Evolutionary conservation across 2,797 vertebrate species (phyloP).

Genomic region (Sebastes iracundus): DNA sequence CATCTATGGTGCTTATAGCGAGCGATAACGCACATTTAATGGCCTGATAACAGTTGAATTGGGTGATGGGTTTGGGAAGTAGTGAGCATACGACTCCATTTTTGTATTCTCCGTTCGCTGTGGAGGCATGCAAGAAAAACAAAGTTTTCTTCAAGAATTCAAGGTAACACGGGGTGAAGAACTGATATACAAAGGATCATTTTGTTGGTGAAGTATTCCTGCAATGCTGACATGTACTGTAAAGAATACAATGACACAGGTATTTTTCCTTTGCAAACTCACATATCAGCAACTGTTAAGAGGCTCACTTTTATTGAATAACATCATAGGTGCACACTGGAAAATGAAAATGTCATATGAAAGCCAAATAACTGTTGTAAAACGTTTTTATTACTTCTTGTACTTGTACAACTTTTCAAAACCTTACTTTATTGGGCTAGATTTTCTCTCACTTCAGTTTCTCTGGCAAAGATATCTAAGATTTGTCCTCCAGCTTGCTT

Average conservation of each 20-base stretch:
- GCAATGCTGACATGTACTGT: background rate
- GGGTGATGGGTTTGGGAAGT: too few relatives aligned
- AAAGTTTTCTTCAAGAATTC: too few relatives aligned
- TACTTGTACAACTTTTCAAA: background rate
- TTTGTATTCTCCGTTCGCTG: too few relatives aligned
- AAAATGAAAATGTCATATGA: background rate
- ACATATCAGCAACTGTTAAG: background rate
- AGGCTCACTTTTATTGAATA: background rate
- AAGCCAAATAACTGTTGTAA: background rate
- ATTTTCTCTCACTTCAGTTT: background rate
- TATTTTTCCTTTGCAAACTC: conserved; percentile 8
- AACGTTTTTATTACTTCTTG: background rate
- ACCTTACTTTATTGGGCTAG: background rate
- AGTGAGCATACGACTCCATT: too few relatives aligned
- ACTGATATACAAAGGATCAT: too few relatives aligned
- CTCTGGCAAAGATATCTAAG: background rate
- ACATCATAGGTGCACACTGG: background rate
- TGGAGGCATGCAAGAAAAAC: too few relatives aligned
- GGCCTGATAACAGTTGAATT: too few relatives aligned
- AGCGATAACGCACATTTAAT: too few relatives aligned
- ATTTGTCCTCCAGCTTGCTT: background rate
- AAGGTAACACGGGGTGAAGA: too few relatives aligned
- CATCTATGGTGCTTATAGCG: too few relatives aligned
- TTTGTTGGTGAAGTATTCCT: background rate
- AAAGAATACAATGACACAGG: conserved; percentile 10